Percentiles rank a stretch among this genome's conserved stretches.
phyloP scores from a whole-genome alignment of 2,113 vertebrate genomes.

The Embiotoca jacksoni region DNA sequence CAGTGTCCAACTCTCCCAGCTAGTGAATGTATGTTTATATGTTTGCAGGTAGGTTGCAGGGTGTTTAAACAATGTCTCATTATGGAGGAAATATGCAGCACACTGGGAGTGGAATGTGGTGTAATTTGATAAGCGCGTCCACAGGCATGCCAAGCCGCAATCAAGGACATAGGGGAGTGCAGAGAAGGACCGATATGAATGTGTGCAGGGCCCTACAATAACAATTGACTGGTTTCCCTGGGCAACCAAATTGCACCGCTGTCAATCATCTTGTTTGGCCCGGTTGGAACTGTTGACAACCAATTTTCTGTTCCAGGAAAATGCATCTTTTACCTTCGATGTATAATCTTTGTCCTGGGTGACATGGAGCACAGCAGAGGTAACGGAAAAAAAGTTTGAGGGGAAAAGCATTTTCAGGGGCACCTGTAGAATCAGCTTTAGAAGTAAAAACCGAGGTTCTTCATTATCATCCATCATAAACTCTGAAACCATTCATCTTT shows the following conservation, averaged over 20 bases:
- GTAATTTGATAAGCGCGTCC: conserved; percentile 68
- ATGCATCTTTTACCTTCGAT: conserved; percentile 14
- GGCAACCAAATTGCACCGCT: conserved; percentile 46
- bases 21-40: conserved; percentile 14
- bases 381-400: background rate
- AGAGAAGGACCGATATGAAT: conserved; percentile 38
- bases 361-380: background rate
- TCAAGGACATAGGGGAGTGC: conserved; percentile 27
- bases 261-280: conserved; percentile 40
- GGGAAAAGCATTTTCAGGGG: background rate
- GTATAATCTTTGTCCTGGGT: background rate
- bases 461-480: too few relatives aligned
- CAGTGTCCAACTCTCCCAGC: background rate
- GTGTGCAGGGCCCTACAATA: background rate
- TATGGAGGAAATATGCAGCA: conserved; percentile 48
- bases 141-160: conserved; percentile 38
- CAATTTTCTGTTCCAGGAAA: conserved; percentile 25
- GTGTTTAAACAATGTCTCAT: conserved; percentile 46
- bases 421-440: background rate
- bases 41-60: conserved; percentile 1
- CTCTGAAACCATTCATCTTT: too few relatives aligned
- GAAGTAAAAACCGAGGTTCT: too few relatives aligned
- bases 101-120: conserved; percentile 58
- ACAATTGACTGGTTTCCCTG: conserved; percentile 34
- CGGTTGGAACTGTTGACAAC: conserved; percentile 20